Evolutionary conservation across 2,888 invertebrate genomes (phyloP).

Genomic region (Tortrix viridana): DNA sequence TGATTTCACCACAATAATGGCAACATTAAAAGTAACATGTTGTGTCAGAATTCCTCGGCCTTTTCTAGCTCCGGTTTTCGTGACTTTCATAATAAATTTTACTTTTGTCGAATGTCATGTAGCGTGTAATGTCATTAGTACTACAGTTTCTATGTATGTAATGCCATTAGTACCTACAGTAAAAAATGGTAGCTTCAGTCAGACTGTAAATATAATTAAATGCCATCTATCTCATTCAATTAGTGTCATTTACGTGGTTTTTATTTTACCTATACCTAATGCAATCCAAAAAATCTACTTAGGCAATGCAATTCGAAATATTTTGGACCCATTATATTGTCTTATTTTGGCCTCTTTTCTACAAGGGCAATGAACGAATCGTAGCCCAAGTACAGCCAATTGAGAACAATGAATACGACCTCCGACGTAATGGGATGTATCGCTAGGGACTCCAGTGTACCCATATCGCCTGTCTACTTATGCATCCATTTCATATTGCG

Average conservation of each 20-base stretch:
- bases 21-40: slow-evolving; percentile 34
- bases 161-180: no score
- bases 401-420: slow-evolving; percentile 75
- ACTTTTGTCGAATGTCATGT: neutral
- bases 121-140: no score
- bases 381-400: slow-evolving; percentile 62
- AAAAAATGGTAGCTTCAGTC: no score
- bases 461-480: slow-evolving; percentile 28
- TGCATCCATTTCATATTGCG: slow-evolving; percentile 27
- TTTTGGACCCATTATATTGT: slow-evolving; percentile 14
- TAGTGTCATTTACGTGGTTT: no score
- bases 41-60: slow-evolving; percentile 19
- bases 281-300: no score
- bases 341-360: slow-evolving; percentile 29
- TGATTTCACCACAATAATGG: slow-evolving; percentile 45
- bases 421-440: slow-evolving; percentile 46
- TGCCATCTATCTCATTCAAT: no score
- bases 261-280: no score
- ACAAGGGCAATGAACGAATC: slow-evolving; percentile 52
- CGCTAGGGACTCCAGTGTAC: slow-evolving; percentile 32
- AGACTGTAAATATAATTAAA: no score
- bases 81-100: neutral
- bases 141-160: no score
- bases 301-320: no score
- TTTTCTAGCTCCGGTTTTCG: neutral